Conservation (phyloP, 53 echinoderm and acorn worm genomes). For the Actinopyga echinites region DNA sequence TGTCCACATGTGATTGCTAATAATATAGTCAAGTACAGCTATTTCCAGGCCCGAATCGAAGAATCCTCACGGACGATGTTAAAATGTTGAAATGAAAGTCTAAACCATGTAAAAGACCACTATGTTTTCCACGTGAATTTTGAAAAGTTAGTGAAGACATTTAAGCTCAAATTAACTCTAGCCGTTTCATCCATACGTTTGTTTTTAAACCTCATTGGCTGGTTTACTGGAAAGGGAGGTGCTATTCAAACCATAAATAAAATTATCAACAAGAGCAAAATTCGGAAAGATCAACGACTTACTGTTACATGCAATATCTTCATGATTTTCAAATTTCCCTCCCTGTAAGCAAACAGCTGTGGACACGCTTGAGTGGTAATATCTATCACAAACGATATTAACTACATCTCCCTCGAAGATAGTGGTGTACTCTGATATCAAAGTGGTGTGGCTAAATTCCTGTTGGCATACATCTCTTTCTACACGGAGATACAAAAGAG, state of each 20-base stretch:
- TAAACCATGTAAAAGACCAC: too few species aligned
- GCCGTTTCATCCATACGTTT: too few species aligned
- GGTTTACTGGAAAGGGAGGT: neutral
- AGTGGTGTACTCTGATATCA: neutral
- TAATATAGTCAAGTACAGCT: too few species aligned
- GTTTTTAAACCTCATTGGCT: too few species aligned
- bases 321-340: neutral
- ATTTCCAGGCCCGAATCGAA: too few species aligned
- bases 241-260: neutral
- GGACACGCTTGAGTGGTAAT: neutral
- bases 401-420: neutral
- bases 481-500: neutral
- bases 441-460: neutral
- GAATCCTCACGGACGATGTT: too few species aligned
- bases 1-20: too few species aligned
- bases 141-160: too few species aligned
- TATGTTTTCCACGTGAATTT: too few species aligned
- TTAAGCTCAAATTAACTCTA: too few species aligned
- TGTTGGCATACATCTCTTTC: neutral
- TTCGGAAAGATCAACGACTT: neutral
- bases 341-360: neutral
- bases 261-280: neutral
- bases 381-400: constrained; percentile 4
- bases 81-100: too few species aligned
- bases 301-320: neutral